Base-by-base conservation (phyloP, 2,888 invertebrate genomes). In the Latrodectus elegans region DNA sequence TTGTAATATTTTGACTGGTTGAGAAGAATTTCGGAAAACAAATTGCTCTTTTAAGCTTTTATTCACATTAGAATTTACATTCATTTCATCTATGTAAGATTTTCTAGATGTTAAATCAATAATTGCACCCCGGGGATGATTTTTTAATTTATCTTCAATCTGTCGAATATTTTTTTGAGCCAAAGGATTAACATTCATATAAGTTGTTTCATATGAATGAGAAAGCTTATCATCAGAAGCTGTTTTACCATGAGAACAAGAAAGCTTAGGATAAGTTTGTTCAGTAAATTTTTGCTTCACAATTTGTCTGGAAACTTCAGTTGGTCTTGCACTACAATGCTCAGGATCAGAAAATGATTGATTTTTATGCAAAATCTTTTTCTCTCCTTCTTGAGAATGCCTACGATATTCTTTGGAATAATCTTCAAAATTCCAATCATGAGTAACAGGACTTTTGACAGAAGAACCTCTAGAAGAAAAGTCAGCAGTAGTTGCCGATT, bases 21-120 rank as follows among this genome's bases (percentile, higher is more conserved):
- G 81, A 0, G 68, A 70, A 11, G 87, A 82, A 68, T 83, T 87
- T 38, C 77, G 60, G n/a, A 87, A 87, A 60, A 87, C 73, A 78
- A 67, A 83, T 22, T 78, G 82, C 38, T 77, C 77, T 38, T 38
- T 38, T 4, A 38, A 4, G 4, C 38, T 38, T 38, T 38, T 38
- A 38, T 38, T 38, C 6, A 38, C 38, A 4, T 84, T 83, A 65
- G 71, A 12, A 64, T 52, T 75, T 38, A 72, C 26, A 75, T 70
- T 60, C 65, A 75, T 83, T 53, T 84, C 84, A 84, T 88, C 88
- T 67, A 89, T 81, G 52, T 88, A 89, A 22, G 89, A 89, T 67
- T 84, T 85, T 65, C 89, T 88, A 26, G 89, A 89, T n/a, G 89
- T 89, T 60, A 89, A 73, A 71, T 89, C 89, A 73, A 89, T 88